These are phyloP conservation scores for Chymomyza caudatula DNA, from an alignment of 2,888 invertebrate species.

Conservation along the genomic window DNA sequence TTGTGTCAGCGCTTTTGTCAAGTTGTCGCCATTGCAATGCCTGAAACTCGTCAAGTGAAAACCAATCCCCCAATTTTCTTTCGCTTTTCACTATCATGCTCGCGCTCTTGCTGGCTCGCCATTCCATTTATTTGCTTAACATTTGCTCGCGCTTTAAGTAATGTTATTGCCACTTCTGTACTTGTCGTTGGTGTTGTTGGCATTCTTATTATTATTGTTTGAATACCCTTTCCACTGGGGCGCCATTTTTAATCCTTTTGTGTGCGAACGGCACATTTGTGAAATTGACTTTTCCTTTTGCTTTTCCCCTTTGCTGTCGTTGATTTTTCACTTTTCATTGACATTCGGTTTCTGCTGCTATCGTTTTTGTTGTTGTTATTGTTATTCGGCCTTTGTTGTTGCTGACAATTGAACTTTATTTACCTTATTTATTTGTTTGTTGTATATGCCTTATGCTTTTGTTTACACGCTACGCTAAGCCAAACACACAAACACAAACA, in stretches of 20 bases:
- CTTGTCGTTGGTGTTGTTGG: conserved; percentile 15
- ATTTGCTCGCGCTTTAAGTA: conserved; percentile 30
- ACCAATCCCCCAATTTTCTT: background rate
- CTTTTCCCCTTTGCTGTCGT: conserved; percentile 16
- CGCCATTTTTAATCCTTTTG: conserved; percentile 58
- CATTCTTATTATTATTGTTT: conserved; percentile 1
- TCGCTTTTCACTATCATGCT: conserved; percentile 34
- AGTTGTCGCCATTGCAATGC: conserved; percentile 24
- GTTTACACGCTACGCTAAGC: background rate
- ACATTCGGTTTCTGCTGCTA: background rate
- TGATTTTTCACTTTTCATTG: conserved; percentile 40
- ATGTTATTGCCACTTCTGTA: conserved; percentile 14
- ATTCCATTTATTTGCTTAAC: conserved; percentile 37
- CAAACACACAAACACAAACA: background rate
- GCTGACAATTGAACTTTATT: conserved; percentile 56
- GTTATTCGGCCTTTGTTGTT: conserved; percentile 31
- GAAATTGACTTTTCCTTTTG: conserved; percentile 51
- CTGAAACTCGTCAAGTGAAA: background rate
- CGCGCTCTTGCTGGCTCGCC: conserved; percentile 17
- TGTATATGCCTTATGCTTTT: conserved; percentile 39
- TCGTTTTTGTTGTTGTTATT: conserved; percentile 24
- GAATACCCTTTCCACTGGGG: background rate
- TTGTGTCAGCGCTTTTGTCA: conserved; percentile 20
- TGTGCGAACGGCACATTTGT: conserved; percentile 43
- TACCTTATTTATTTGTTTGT: conserved; percentile 54